phyloP scores from a whole-genome alignment of 1,140 invertebrate genomes.

The Zaprionus inermis region DNA sequence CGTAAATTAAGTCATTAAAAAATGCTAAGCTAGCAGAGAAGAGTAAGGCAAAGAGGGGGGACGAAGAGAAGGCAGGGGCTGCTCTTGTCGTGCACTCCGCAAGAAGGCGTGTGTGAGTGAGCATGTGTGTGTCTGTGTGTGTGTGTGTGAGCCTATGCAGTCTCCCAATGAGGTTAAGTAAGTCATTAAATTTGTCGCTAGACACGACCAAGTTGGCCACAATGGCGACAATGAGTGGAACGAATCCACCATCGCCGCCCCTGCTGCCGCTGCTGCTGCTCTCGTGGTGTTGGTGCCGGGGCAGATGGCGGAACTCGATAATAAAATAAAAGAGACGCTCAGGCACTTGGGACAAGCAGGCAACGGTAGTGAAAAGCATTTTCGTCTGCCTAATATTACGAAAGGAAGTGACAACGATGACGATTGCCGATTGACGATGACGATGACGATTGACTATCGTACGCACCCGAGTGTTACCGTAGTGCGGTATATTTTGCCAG shows the following conservation, averaged over 20 bases:
- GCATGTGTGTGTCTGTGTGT: slow-evolving; percentile 29
- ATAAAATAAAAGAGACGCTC: slow-evolving; percentile 70
- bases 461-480: background rate
- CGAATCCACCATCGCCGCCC: slow-evolving; percentile 11
- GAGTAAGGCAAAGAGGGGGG: background rate
- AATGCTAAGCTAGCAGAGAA: slow-evolving; percentile 63
- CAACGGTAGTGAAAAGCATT: slow-evolving; percentile 40
- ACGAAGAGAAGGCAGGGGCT: slow-evolving; percentile 10
- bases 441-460: slow-evolving; percentile 10
- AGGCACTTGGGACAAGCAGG: background rate
- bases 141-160: slow-evolving; percentile 32
- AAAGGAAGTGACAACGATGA: slow-evolving; percentile 66
- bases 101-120: slow-evolving; percentile 67
- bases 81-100: slow-evolving; percentile 38
- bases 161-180: slow-evolving; percentile 74
- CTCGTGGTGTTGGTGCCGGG: slow-evolving; percentile 16
- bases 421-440: background rate
- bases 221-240: slow-evolving; percentile 70
- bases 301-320: slow-evolving; percentile 72
- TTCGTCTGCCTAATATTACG: slow-evolving; percentile 50
- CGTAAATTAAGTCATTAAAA: slow-evolving; percentile 83
- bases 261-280: slow-evolving; percentile 6
- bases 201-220: slow-evolving; percentile 78
- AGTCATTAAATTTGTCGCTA: slow-evolving; percentile 83
- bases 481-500: slow-evolving; percentile 39